Percentiles rank a stretch among this genome's conserved stretches.
Conservation (phyloP, 2,113 vertebrate species). For the Morone saxatilis region DNA sequence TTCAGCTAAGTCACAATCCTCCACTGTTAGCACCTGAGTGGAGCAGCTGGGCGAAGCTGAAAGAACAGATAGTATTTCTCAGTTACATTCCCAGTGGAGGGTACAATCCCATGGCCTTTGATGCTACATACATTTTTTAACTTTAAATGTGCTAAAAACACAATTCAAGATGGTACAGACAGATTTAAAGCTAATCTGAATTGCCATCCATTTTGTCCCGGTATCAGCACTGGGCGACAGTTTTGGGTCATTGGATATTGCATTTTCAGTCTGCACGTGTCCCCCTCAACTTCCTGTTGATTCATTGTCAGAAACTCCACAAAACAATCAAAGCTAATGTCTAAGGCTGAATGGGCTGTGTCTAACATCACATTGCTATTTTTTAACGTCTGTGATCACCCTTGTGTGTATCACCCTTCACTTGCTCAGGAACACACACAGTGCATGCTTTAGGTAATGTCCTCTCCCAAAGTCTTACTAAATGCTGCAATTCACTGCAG, state of each 20-base stretch:
- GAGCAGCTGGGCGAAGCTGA: slow-evolving; percentile 13
- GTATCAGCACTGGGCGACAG: background rate
- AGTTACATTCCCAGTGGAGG: background rate
- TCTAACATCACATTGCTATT: background rate
- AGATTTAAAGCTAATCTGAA: background rate
- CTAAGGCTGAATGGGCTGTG: background rate
- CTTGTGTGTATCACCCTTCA: too few species aligned
- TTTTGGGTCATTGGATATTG: too few species aligned
- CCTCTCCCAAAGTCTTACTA: background rate
- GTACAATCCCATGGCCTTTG: background rate
- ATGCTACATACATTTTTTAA: background rate
- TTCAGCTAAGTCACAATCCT: slow-evolving; percentile 14
- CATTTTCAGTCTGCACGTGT: background rate
- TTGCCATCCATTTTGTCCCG: background rate
- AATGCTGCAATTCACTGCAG: background rate
- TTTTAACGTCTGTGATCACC: too few species aligned
- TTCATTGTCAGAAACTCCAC: background rate
- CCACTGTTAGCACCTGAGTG: background rate
- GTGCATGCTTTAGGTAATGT: background rate
- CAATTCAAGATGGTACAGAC: background rate
- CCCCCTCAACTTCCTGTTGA: background rate
- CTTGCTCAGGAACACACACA: too few species aligned
- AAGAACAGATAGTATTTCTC: background rate
- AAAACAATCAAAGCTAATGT: background rate
- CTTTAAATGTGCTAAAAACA: background rate